phyloP scores from a whole-genome alignment of 2,113 vertebrate genomes.

The Anhinga anhinga region DNA sequence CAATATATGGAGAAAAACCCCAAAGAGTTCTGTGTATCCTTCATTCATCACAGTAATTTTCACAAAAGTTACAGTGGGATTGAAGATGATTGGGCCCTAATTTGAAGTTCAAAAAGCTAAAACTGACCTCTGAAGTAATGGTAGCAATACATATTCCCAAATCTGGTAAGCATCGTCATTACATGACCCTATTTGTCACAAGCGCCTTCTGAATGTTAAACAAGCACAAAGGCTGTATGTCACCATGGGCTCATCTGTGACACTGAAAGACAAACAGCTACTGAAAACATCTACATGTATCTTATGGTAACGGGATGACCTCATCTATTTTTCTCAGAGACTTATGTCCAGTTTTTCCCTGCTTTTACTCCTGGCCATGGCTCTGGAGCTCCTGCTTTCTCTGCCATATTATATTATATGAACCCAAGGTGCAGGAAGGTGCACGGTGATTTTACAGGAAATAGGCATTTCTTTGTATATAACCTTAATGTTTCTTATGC shows the following conservation, averaged over 20 bases:
- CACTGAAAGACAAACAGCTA: constrained; percentile 2
- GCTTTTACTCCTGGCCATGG: neutral
- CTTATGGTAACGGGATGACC: neutral
- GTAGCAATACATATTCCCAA: constrained; percentile 15
- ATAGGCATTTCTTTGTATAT: neutral
- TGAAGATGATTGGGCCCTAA: neutral
- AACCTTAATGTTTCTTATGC: neutral
- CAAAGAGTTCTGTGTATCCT: neutral
- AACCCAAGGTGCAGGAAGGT: neutral
- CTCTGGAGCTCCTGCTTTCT: neutral
- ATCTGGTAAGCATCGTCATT: neutral
- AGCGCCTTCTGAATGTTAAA: neutral
- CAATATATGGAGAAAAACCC: neutral
- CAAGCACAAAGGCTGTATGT: neutral
- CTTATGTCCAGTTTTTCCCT: neutral
- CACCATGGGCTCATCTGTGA: neutral
- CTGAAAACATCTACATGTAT: neutral
- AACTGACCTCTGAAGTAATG: constrained; percentile 38
- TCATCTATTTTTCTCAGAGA: neutral
- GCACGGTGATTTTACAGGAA: neutral
- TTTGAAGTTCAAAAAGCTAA: neutral
- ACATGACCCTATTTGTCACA: neutral
- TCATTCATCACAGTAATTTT: neutral
- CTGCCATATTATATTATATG: neutral
- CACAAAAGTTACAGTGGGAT: neutral